Base-by-base conservation (phyloP, 2,888 invertebrate genomes). In the Plusia festucae region DNA sequence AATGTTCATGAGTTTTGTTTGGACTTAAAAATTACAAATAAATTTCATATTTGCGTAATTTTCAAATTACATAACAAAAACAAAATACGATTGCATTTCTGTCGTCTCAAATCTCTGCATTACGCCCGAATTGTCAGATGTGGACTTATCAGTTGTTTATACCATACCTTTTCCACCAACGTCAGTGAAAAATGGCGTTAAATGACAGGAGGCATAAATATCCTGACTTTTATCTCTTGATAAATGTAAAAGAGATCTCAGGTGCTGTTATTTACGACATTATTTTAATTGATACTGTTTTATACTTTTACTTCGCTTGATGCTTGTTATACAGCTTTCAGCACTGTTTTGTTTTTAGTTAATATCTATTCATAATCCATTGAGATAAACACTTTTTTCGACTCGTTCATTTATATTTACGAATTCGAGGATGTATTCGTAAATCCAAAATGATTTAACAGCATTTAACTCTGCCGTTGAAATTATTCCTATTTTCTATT, bases 151-250 rank as follows among this genome's bases (percentile, higher is more conserved):
- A 49, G 18, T 49, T 49, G 18, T 49, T 18, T 18, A 49, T 20
- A 9, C 46, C 46, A 49, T 49, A 20, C 46, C 46, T 49, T 49
- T 49, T 20, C 20, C 20, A 49, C 46, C 18, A 49, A 20, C 20
- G 11, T 3, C 18, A 20, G 18, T 49, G 20, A 20, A 16, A 20
- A 20, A 49, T 49, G 9, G 46, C 46, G 18, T 18, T 49, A 49
- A 49, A 49, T 49, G 46, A 49, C 46, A 49, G 2, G 46, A 18
- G 46, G 20, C 46, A 49, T 49, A 49, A 49, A 49, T 49, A 49
- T 20, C 9, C 18, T 1, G 46, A 18, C 18, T 49, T 18, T 49
- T 20, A 49, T 49, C 46, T 20, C 3, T 9, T 49, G 46, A 49
- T 49, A 20, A 49, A 49, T 20, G 46, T 20, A 11, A 49, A 49